A percentile compares a stretch with the other conserved stretches of the same genome.
These are phyloP conservation scores for Malurus cyaneus DNA, from an alignment of 2,113 vertebrate genomes.

Conservation along the genomic window DNA sequence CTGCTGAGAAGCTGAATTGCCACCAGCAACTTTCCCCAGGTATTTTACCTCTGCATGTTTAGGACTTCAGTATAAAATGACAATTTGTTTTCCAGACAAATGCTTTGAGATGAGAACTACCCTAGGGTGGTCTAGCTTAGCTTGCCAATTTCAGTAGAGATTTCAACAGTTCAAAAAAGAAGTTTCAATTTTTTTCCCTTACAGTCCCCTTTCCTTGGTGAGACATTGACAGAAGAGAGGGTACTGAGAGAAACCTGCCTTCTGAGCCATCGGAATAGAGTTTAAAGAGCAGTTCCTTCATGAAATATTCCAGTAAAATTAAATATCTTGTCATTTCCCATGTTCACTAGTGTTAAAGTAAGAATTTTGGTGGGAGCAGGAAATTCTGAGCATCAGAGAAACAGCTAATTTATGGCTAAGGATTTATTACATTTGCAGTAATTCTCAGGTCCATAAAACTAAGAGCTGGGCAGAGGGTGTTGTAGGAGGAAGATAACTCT, in stretches of 20 bases:
- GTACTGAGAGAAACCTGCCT: background rate
- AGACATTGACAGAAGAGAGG: background rate
- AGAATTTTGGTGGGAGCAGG: background rate
- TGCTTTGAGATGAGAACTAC: background rate
- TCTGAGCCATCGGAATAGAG: background rate
- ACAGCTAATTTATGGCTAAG: background rate
- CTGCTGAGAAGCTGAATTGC: background rate
- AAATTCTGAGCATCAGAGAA: background rate
- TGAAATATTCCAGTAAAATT: background rate
- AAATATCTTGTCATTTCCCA: background rate
- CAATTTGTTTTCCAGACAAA: background rate
- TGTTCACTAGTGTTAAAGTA: background rate
- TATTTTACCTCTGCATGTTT: background rate
- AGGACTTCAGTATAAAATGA: background rate
- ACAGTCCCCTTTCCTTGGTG: background rate
- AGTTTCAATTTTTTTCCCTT: background rate
- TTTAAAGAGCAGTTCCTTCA: background rate
- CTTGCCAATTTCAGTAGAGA: background rate
- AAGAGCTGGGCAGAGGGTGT: background rate
- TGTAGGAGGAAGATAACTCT: background rate
- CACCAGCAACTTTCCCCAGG: background rate
- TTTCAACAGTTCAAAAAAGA: background rate
- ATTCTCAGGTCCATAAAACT: background rate
- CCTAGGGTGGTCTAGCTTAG: background rate
- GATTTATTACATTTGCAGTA: background rate